Percentiles rank a stretch among this genome's conserved stretches.
phyloP scores from a whole-genome alignment of 1,140 invertebrate genomes.

The Anastatus disparis region DNA sequence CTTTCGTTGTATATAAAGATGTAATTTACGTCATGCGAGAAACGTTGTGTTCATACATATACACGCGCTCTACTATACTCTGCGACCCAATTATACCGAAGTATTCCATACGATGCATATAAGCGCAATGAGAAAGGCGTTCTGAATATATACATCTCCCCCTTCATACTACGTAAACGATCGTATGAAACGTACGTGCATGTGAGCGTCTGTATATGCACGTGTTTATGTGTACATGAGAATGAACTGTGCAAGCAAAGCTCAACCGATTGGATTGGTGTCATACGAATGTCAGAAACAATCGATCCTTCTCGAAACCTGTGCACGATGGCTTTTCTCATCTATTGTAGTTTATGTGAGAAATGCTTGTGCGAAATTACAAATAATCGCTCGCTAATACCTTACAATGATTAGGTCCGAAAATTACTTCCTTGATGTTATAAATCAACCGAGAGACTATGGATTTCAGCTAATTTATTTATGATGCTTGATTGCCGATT shows the following conservation, averaged over 20 bases:
- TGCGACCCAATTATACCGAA: background rate
- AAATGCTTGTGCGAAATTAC: constrained; percentile 1
- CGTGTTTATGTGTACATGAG: background rate
- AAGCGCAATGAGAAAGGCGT: background rate
- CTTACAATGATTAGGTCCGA: background rate
- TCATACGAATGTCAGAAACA: constrained; percentile 6
- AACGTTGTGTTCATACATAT: too few relatives aligned
- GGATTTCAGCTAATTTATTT: too few relatives aligned
- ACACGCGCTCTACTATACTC: constrained; percentile 35
- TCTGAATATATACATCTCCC: too few relatives aligned
- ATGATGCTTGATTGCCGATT: too few relatives aligned
- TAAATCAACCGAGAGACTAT: too few relatives aligned
- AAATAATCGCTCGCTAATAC: constrained; percentile 19
- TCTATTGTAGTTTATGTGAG: too few relatives aligned
- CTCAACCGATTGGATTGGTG: constrained; percentile 9
- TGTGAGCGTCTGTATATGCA: background rate
- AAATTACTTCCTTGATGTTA: constrained; percentile 17
- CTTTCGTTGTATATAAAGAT: constrained; percentile 39
- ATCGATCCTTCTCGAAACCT: constrained; percentile 2
- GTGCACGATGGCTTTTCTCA: background rate
- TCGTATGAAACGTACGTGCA: background rate
- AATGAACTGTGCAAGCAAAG: constrained; percentile 5
- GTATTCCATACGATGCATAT: background rate
- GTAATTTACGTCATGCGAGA: constrained; percentile 43
- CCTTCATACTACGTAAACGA: background rate